Percentiles rank a stretch among this genome's conserved stretches.
Evolutionary conservation across 2,797 vertebrate species (phyloP).

Genomic region (Oreochromis mossambicus): DNA sequence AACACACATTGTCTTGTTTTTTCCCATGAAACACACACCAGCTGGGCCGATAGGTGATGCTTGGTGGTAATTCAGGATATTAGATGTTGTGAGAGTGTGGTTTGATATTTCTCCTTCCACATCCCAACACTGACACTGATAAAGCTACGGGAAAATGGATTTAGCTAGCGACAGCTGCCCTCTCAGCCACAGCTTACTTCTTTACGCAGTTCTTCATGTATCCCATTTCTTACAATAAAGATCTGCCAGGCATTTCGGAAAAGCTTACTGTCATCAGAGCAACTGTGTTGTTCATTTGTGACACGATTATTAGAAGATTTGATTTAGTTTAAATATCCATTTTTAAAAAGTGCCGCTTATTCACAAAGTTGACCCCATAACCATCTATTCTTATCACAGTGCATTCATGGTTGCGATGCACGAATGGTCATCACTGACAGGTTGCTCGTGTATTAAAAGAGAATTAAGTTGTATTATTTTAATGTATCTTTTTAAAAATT

Average conservation of each 20-base stretch:
- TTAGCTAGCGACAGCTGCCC: not conserved
- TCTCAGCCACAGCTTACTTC: not conserved
- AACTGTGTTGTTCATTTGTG: not conserved
- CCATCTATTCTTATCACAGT: not conserved
- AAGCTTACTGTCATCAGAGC: not conserved
- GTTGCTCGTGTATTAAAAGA: not conserved
- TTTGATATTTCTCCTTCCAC: conserved; percentile 8
- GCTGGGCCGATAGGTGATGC: not conserved
- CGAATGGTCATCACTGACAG: not conserved
- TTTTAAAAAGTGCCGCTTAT: not conserved
- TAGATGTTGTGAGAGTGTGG: conserved; percentile 1
- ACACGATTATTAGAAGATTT: not conserved
- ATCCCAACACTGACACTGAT: not conserved
- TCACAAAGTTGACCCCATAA: not conserved
- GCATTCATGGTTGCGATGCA: not conserved
- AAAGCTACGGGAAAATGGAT: not conserved
- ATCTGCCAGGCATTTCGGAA: not conserved
- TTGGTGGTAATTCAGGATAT: conserved; percentile 15
- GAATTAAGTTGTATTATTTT: not conserved
- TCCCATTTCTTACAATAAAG: conserved; percentile 5
- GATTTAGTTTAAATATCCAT: not conserved
- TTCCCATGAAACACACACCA: not conserved
- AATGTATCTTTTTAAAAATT: not conserved
- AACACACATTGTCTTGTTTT: not conserved
- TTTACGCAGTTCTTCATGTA: not conserved